Evolutionary conservation across 2,888 invertebrate genomes (phyloP).

Genomic region (Hedya salicella): DNA sequence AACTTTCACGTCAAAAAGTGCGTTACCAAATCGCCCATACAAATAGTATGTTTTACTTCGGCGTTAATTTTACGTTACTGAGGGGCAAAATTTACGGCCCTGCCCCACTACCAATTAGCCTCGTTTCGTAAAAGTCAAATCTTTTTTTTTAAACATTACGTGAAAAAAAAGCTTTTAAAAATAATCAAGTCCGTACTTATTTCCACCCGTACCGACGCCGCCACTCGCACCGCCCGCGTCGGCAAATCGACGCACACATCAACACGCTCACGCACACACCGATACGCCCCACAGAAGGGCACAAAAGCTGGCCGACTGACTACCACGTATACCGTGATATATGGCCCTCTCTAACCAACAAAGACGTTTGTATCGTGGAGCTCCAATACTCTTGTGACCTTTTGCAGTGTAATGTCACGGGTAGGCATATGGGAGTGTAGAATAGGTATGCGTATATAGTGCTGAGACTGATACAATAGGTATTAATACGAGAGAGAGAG

Average conservation of each 20-base stretch:
- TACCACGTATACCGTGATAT: conserved; percentile 59
- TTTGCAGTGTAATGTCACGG: not conserved
- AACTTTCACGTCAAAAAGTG: no score
- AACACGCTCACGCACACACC: conserved; percentile 53
- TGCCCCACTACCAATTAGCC: no score
- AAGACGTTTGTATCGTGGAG: not conserved
- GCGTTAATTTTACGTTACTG: no score
- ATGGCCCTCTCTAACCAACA: conserved; percentile 28
- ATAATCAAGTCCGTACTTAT: conserved; percentile 51
- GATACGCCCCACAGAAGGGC: conserved; percentile 61
- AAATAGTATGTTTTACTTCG: no score
- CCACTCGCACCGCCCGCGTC: conserved; percentile 68
- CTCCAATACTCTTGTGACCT: conserved; percentile 4
- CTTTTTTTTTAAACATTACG: no score
- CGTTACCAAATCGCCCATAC: no score
- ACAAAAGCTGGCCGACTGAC: conserved; percentile 80
- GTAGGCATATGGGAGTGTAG: conserved; percentile 27
- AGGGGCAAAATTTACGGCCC: not conserved
- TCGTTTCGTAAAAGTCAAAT: no score
- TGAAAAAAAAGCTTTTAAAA: no score
- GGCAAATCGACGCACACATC: conserved; percentile 82
- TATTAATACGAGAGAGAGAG: no score
- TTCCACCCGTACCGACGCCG: conserved; percentile 54
- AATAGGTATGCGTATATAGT: conserved; percentile 20
- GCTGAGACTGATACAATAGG: conserved; percentile 31